phyloP scores from a whole-genome alignment of 2,888 invertebrate genomes.

The Copidosoma aretas region DNA sequence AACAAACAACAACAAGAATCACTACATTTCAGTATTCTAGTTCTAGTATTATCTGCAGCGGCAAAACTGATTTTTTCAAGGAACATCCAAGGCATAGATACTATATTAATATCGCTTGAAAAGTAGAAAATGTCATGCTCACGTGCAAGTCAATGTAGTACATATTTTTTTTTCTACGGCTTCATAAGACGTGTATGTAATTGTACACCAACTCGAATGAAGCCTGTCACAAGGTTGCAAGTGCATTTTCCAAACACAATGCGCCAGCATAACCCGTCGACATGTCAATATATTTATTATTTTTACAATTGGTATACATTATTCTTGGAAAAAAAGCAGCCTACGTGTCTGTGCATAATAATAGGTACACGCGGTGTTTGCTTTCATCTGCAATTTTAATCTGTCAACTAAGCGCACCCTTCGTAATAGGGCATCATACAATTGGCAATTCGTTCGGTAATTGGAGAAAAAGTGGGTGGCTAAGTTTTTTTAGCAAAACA shows the following conservation, averaged over 20 bases:
- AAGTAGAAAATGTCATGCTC: conserved; percentile 32
- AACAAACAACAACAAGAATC: neutral
- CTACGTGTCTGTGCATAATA: too few relatives aligned
- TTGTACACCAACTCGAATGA: conserved; percentile 25
- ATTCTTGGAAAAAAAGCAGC: neutral
- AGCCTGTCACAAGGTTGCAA: conserved; percentile 29
- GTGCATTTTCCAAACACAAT: conserved; percentile 32
- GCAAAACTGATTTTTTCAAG: conserved; percentile 10
- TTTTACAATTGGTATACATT: neutral
- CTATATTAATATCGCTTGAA: conserved; percentile 31
- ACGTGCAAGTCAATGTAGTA: conserved; percentile 39
- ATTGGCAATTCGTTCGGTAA: too few relatives aligned
- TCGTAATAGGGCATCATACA: too few relatives aligned
- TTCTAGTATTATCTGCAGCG: neutral
- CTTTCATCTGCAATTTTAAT: too few relatives aligned
- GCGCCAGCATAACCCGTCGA: conserved; percentile 27
- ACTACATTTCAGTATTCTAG: neutral
- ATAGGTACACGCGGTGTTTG: too few relatives aligned
- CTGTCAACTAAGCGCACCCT: too few relatives aligned
- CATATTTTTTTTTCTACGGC: conserved; percentile 29
- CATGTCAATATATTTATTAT: neutral
- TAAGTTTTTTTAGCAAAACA: too few relatives aligned
- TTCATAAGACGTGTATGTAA: conserved; percentile 36
- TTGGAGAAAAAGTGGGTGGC: too few relatives aligned
- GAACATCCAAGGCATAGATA: neutral